phyloP scores from a whole-genome alignment of 2,888 invertebrate species.

The Pasiphila rectangulata region DNA sequence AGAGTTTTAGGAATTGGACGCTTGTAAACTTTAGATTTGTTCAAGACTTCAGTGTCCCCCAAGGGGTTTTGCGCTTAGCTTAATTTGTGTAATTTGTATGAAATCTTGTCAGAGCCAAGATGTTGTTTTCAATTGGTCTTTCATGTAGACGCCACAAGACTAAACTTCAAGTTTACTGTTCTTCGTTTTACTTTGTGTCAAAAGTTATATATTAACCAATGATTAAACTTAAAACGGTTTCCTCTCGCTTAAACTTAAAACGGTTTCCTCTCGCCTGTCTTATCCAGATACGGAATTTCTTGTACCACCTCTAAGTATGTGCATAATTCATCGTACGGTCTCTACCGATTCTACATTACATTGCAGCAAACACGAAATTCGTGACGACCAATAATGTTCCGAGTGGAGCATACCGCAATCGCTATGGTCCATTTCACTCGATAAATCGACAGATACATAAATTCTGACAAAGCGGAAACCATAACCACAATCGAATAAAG shows the following conservation, averaged over 20 bases:
- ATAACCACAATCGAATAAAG: conserved; percentile 18
- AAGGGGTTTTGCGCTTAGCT: background rate
- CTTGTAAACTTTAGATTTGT: conserved; percentile 14
- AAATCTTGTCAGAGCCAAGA: background rate
- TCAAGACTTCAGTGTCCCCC: conserved; percentile 6
- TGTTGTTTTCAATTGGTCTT: background rate
- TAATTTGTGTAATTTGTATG: conserved; percentile 4
- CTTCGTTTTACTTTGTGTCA: too few species aligned
- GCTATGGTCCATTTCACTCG: conserved; percentile 46
- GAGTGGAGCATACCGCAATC: conserved; percentile 39
- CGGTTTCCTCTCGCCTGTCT: conserved; percentile 8
- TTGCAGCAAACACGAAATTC: conserved; percentile 54
- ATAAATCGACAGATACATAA: conserved; percentile 17
- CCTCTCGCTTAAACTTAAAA: background rate
- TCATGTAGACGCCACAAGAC: too few species aligned
- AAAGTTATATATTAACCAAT: background rate
- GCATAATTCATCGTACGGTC: conserved; percentile 25
- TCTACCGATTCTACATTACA: conserved; percentile 40
- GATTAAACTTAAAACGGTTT: too few species aligned
- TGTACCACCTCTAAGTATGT: conserved; percentile 18
- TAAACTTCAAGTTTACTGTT: too few species aligned
- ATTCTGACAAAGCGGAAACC: conserved; percentile 23
- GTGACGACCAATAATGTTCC: conserved; percentile 60
- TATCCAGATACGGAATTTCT: conserved; percentile 7
- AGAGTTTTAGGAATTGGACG: conserved; percentile 23